These are phyloP conservation scores for Micrastur ruficollis DNA, from an alignment of 2,797 vertebrate species.

Conservation along the genomic window DNA sequence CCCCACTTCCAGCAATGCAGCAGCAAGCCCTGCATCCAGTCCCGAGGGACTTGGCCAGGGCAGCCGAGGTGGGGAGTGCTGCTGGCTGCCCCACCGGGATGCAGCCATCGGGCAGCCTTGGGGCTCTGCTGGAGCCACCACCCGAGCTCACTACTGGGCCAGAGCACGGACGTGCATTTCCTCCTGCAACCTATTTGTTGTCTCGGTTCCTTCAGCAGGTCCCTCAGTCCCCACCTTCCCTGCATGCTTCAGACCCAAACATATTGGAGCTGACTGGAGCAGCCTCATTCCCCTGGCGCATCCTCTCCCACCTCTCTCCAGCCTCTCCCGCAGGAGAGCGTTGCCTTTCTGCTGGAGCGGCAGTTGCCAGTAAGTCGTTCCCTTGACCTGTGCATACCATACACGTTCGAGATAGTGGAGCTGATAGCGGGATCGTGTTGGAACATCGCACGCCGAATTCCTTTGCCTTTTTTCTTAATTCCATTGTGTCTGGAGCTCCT, in stretches of 20 bases:
- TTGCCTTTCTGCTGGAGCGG: neutral
- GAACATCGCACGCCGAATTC: constrained; percentile 60
- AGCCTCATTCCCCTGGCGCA: fast-evolving
- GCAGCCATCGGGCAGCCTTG: fast-evolving
- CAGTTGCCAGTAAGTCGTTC: constrained; percentile 62
- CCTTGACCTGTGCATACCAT: constrained; percentile 73
- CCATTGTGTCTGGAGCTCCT: constrained; percentile 52
- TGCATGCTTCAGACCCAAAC: fast-evolving
- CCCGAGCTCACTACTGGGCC: fast-evolving
- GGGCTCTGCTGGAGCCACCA: neutral
- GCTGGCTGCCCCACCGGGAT: too few species aligned
- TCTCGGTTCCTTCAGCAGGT: neutral
- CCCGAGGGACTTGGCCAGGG: neutral
- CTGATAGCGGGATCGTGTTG: constrained; percentile 71
- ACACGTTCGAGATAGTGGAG: constrained; percentile 63
- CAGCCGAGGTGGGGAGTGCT: neutral
- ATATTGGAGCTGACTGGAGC: neutral
- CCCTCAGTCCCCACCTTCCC: neutral
- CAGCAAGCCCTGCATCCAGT: neutral
- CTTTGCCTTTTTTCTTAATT: constrained; percentile 67
- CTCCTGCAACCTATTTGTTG: neutral
- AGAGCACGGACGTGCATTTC: fast-evolving
- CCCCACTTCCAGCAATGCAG: neutral
- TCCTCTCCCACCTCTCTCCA: neutral
- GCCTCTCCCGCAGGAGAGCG: neutral